Percentiles rank a stretch among this genome's conserved stretches.
These are phyloP conservation scores for Drosophila koepferae DNA, from an alignment of 2,888 invertebrate genomes.

Conservation along the genomic window DNA sequence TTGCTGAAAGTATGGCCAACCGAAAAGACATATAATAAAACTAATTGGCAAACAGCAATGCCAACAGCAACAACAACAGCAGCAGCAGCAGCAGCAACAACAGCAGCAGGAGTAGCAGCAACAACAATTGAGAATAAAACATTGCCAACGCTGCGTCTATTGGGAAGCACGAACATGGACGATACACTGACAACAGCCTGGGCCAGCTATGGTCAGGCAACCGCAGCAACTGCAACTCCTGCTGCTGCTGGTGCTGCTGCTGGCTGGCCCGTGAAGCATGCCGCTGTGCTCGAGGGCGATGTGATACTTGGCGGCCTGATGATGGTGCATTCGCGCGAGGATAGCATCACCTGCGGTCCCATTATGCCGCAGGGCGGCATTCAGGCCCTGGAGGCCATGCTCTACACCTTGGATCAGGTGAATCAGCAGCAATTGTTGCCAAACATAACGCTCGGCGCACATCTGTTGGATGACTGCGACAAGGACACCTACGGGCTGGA, in stretches of 20 bases:
- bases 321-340: constrained; percentile 97
- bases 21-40: constrained; percentile 36
- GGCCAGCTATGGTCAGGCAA: background rate
- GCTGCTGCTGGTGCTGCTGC: constrained; percentile 7
- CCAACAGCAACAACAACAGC: background rate
- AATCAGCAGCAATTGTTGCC: constrained; percentile 90
- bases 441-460: constrained; percentile 93
- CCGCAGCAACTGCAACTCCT: background rate
- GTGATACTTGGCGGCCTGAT: constrained; percentile 95
- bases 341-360: constrained; percentile 94
- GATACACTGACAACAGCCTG: constrained; percentile 7
- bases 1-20: constrained; percentile 17
- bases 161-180: constrained; percentile 86
- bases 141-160: constrained; percentile 33
- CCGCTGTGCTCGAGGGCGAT: constrained; percentile 95
- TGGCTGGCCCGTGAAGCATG: constrained; percentile 93
- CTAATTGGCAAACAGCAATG: constrained; percentile 28
- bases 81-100: background rate
- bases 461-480: constrained; percentile 97
- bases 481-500: constrained; percentile 97
- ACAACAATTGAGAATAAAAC: constrained; percentile 26
- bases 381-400: constrained; percentile 96
- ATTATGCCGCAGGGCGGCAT: constrained; percentile 97
- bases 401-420: constrained; percentile 94
- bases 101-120: background rate